Conservation (phyloP, 1,140 invertebrate species). For the Philaenus spumarius region DNA sequence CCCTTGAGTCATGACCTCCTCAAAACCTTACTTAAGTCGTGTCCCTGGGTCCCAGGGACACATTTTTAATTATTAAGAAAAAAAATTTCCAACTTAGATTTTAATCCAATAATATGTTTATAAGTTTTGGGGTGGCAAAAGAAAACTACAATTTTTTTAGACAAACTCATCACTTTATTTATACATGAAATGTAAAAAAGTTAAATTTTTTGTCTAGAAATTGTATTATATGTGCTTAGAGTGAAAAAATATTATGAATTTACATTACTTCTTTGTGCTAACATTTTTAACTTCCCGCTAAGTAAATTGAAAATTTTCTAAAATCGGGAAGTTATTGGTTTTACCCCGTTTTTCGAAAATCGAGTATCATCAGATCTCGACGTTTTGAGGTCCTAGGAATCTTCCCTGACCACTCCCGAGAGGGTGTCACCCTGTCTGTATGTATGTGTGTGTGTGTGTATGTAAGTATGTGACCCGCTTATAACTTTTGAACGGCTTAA, state of each 20-base stretch:
- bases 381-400: too few relatives aligned
- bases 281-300: too few relatives aligned
- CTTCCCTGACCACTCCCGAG: too few relatives aligned
- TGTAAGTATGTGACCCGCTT: not conserved
- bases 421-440: too few relatives aligned
- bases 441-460: too few relatives aligned
- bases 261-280: too few relatives aligned
- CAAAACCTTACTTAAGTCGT: not conserved
- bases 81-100: not conserved
- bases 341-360: too few relatives aligned
- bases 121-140: not conserved
- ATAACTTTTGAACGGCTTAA: too few relatives aligned
- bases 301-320: too few relatives aligned
- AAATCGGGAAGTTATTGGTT: too few relatives aligned
- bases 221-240: not conserved
- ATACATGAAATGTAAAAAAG: slow-evolving; percentile 2
- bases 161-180: slow-evolving; percentile 6
- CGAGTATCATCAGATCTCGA: too few relatives aligned
- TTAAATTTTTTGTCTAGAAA: not conserved
- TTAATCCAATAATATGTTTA: not conserved
- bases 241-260: not conserved
- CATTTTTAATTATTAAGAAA: slow-evolving; percentile 5
- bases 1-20: slow-evolving; percentile 7
- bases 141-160: not conserved
- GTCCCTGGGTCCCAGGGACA: slow-evolving; percentile 4